Conservation (phyloP, 2,113 vertebrate genomes). For the Tyto alba region DNA sequence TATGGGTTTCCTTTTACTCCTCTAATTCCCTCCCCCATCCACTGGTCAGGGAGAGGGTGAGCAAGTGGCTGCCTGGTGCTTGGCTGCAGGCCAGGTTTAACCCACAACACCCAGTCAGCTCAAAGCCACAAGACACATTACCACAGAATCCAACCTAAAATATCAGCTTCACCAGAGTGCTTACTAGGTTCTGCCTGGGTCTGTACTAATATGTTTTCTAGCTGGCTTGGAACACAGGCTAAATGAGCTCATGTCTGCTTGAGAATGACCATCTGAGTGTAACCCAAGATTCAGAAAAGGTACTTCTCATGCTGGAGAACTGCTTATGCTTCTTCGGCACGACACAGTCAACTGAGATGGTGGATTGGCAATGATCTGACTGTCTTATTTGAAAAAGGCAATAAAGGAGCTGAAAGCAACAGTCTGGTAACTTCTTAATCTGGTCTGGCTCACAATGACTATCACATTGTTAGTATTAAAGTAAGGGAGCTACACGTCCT, state of each 20-base stretch:
- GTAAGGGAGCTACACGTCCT: not conserved
- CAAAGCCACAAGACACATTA: not conserved
- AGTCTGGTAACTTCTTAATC: not conserved
- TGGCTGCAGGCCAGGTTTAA: no score
- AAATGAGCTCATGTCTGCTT: fast-evolving
- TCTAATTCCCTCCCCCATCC: no score
- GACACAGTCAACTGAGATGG: not conserved
- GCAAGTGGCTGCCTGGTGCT: no score
- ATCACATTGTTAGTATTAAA: not conserved
- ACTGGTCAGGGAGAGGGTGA: no score
- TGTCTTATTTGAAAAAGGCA: not conserved
- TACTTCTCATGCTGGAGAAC: not conserved
- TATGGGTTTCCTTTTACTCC: no score
- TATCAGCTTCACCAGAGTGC: not conserved
- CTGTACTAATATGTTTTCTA: not conserved
- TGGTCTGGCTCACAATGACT: not conserved
- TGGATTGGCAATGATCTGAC: not conserved
- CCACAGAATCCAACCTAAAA: not conserved
- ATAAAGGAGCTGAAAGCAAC: not conserved
- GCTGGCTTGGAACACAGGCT: not conserved
- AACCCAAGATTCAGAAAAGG: not conserved
- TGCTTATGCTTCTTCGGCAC: not conserved
- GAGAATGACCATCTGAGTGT: not conserved
- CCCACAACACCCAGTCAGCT: no score
- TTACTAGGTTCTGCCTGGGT: not conserved